Evolutionary conservation across 2,113 vertebrate genomes (phyloP), one percentile per base, ranked within the genome.

Genomic region (Conger conger): DNA sequence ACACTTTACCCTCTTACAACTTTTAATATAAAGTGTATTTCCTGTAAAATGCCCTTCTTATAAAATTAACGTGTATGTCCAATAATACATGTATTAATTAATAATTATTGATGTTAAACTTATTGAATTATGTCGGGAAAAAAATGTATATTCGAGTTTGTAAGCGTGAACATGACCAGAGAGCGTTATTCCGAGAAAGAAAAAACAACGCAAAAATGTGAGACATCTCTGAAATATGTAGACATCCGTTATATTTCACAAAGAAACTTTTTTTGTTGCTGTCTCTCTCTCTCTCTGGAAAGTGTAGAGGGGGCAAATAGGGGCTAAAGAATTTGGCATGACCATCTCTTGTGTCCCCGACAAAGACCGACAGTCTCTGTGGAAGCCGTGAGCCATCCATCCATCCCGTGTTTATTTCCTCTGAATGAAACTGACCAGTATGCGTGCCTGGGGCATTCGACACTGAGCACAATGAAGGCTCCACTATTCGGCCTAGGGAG

Each of bases 361-460:
- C 86, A 90, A 90, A 90, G 85, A 73, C 57, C 80, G 86, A 86
- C 87, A 87, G 76, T 84, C 85, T 89, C 87, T 89, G 86, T 85
- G 73, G 88, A 94, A 93, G 92, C 91, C 93, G 30, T 93, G 90
- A 87, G 90, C 91, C 93, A 94, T 93, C 92, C 93, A 95, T 94
- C 92, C 93, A 88, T 95, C 96, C 95, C 80, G 68, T 85, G 89
- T 94, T 94, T 91, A 95, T 94, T 93, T 91, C 90, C 92, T 82
- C 89, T 94, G 93, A 94, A 94, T 92, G 94, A 93, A 92, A 94
- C 84, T 89, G 93, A 96, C 95, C 93, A 93, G 94, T 89, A 86
- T 86, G 89, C 84, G 17, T 89, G 92, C 94, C 95, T 93, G 86
- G 89, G 94, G 95, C 94, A 89, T 38, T 91, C 93, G 93, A 95